These are phyloP conservation scores for Psittacula derbiana DNA, from an alignment of 2,797 vertebrate genomes.

Conservation along the genomic window DNA sequence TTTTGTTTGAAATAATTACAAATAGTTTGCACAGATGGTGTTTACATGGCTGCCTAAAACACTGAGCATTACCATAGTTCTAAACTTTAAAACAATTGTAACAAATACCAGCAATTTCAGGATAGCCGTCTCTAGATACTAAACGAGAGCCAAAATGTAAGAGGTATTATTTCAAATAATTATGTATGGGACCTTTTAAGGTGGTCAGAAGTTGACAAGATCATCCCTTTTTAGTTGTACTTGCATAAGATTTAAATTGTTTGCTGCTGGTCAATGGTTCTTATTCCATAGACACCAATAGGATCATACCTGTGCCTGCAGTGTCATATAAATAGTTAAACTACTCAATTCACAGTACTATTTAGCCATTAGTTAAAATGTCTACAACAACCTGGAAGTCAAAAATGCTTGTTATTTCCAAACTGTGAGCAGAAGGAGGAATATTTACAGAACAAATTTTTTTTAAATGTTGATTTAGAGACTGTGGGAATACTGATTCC, in stretches of 20 bases:
- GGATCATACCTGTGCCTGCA: not conserved
- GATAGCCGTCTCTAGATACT: not conserved
- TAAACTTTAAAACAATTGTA: conserved; percentile 36
- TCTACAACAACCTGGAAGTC: not conserved
- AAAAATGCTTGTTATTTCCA: conserved; percentile 2
- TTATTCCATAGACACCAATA: not conserved
- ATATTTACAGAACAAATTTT: conserved; percentile 37
- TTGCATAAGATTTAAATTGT: not conserved
- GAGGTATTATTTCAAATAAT: not conserved
- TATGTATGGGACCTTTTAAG: not conserved
- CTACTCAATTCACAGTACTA: not conserved
- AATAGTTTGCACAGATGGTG: conserved; percentile 56
- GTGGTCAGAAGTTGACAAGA: not conserved
- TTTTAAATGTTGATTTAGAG: conserved; percentile 42
- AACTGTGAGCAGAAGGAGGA: not conserved
- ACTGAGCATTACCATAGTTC: conserved; percentile 22
- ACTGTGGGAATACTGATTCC: conserved; percentile 6
- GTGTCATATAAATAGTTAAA: not conserved
- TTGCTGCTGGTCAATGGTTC: not conserved
- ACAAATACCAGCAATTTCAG: conserved; percentile 32
- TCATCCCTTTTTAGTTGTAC: not conserved
- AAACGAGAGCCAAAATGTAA: not conserved
- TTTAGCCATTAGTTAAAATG: not conserved
- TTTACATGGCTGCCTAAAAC: conserved; percentile 54
- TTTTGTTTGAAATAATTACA: conserved; percentile 49